Base-by-base conservation (phyloP, 2,888 invertebrate genomes). In the Lamproptera curius region DNA sequence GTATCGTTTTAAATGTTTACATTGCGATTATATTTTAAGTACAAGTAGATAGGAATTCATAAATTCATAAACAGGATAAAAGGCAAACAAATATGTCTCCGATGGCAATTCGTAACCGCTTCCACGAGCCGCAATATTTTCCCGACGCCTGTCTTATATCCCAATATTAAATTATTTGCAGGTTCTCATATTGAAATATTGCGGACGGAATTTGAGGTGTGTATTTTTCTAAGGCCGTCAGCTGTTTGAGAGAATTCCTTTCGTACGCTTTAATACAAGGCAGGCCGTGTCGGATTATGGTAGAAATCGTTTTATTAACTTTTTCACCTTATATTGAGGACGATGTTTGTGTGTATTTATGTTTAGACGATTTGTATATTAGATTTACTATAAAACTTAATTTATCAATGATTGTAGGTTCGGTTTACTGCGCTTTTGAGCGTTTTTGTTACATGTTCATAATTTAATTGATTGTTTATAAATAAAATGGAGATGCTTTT, bases 161-260 rank as follows among this genome's bases (percentile, higher is more conserved):
- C 34, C 40, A 28, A 46, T 40, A 40, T 46, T 26, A 40, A 35
- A 46, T 40, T 40, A 46, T 46, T 46, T 35, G 46, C 16, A 26
- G 35, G 26, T 35, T 41, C 40, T 31, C 37, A 23, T 35, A 26
- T 35, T 46, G 46, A 46, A 35, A 40, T 40, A 46, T 46, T 35
- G 35, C 40, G 34, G 39, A 1, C n/a, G 23, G 23, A 28, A 38
- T 31, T 38, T 33, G 28, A 16, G 28, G 16, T 44, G 37, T 44
- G 31, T 44, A 44, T 44, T 37, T 37, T 44, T 37, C 16, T 39
- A 14, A 28, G 17, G 17, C 28, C 34, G 36, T 16, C 36, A 43
- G 36, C 10, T 38, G 37, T 44, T 31, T 11, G 13, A 23, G 13
- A 26, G 35, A 16, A 20, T 17, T 11, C 14, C 11, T 11, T 16